Conservation (phyloP, 2,113 vertebrate genomes). For the Pedionomus torquatus region DNA sequence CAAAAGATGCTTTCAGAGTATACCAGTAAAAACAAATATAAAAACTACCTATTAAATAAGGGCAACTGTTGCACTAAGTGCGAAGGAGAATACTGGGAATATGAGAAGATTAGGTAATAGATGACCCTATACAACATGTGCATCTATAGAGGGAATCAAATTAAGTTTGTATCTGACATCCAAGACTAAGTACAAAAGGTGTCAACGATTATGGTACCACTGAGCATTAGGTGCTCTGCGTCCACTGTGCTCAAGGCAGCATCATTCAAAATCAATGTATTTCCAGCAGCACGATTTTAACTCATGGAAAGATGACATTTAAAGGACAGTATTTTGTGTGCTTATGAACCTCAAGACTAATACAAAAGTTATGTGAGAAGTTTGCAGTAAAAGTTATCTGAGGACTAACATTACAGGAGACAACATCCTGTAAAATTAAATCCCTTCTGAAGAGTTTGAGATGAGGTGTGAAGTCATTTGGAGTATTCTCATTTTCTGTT, state of each 20-base stretch:
- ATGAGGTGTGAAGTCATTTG: background rate
- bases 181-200: background rate
- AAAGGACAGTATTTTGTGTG: background rate
- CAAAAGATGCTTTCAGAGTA: background rate
- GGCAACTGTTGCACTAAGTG: background rate
- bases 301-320: background rate
- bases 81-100: background rate
- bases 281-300: background rate
- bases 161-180: background rate
- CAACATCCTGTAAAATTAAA: background rate
- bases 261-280: background rate
- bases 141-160: background rate
- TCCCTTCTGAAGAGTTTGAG: background rate
- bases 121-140: background rate
- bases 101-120: background rate
- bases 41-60: background rate
- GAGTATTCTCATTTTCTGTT: background rate
- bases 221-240: background rate
- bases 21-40: background rate
- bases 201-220: accelerated
- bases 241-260: background rate
- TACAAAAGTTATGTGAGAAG: background rate
- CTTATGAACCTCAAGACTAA: background rate
- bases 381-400: background rate
- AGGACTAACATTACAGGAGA: background rate